These are phyloP conservation scores for Cladorhizidae sp. DNA, from an alignment of 37 sponge, comb jelly and placozoan genomes.

Conservation along the genomic window DNA sequence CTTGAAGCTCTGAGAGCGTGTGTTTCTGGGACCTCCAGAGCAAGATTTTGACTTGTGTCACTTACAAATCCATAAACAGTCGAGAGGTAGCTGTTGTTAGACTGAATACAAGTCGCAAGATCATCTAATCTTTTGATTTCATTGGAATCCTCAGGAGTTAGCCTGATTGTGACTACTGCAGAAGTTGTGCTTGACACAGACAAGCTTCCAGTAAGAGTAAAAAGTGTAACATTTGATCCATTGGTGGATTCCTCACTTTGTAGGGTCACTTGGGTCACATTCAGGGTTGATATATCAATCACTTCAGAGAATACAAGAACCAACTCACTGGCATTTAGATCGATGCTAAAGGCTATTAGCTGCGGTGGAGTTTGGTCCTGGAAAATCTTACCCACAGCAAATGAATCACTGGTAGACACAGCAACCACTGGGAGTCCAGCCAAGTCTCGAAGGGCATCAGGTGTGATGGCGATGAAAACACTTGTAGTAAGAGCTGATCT, in stretches of 20 bases:
- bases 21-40: slow-evolving; percentile 23
- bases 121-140: slow-evolving; percentile 65
- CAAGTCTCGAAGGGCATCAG: slow-evolving; percentile 50
- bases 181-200: slow-evolving; percentile 26
- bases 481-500: slow-evolving; percentile 39
- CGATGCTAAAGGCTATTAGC: slow-evolving; percentile 74
- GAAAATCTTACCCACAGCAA: slow-evolving; percentile 28
- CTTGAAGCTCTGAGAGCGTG: slow-evolving; percentile 51
- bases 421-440: slow-evolving; percentile 29
- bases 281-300: slow-evolving; percentile 57
- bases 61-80: slow-evolving; percentile 57
- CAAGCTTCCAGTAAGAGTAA: slow-evolving; percentile 75
- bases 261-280: slow-evolving; percentile 70
- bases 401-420: slow-evolving; percentile 12
- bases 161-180: slow-evolving; percentile 24
- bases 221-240: slow-evolving; percentile 26
- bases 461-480: slow-evolving; percentile 55
- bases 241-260: slow-evolving; percentile 42
- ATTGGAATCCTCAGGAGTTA: slow-evolving; percentile 70
- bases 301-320: slow-evolving; percentile 79
- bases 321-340: slow-evolving; percentile 75
- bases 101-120: slow-evolving; percentile 49
- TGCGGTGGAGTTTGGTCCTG: slow-evolving; percentile 72
- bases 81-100: slow-evolving; percentile 63
- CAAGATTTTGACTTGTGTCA: slow-evolving; percentile 67